phyloP scores from a whole-genome alignment of 1,140 invertebrate genomes.

The Drusus annulatus region DNA sequence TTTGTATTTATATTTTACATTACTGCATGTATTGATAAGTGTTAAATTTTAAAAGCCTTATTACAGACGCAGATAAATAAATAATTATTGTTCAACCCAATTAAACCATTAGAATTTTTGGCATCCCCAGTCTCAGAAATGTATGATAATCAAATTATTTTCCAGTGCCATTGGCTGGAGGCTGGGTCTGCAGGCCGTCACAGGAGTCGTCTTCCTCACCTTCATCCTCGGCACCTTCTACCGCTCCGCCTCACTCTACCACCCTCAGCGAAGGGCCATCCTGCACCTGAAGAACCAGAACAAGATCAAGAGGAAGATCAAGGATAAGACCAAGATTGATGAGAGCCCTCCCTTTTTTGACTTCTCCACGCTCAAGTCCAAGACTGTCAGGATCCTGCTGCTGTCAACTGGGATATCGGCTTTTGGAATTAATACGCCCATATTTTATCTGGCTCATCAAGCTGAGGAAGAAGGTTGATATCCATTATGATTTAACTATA shows the following conservation, averaged over 20 bases:
- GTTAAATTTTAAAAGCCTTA: no score
- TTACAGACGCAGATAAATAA: no score
- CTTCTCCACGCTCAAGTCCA: constrained; percentile 86
- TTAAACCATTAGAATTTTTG: no score
- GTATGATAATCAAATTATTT: not conserved
- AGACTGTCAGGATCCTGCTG: constrained; percentile 87
- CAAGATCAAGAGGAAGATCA: constrained; percentile 83
- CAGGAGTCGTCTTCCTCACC: constrained; percentile 86
- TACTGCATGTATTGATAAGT: no score
- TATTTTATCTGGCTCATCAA: constrained; percentile 88
- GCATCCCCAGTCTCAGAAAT: no score
- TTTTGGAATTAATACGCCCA: constrained; percentile 89
- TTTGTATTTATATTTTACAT: no score
- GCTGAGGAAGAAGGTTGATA: constrained; percentile 78
- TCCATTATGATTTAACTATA: no score
- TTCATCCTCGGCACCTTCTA: constrained; percentile 92
- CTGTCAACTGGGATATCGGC: constrained; percentile 84
- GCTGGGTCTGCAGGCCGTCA: constrained; percentile 88
- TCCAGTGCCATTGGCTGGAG: constrained; percentile 90
- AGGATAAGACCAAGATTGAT: constrained; percentile 81
- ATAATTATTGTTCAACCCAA: no score
- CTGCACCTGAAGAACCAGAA: constrained; percentile 91
- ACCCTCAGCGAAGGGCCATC: constrained; percentile 90
- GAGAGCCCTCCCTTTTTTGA: constrained; percentile 89
- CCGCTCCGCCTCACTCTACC: constrained; percentile 90